Evolutionary conservation across 2,888 invertebrate genomes (phyloP).

Genomic region (Mesoligia furuncula): DNA sequence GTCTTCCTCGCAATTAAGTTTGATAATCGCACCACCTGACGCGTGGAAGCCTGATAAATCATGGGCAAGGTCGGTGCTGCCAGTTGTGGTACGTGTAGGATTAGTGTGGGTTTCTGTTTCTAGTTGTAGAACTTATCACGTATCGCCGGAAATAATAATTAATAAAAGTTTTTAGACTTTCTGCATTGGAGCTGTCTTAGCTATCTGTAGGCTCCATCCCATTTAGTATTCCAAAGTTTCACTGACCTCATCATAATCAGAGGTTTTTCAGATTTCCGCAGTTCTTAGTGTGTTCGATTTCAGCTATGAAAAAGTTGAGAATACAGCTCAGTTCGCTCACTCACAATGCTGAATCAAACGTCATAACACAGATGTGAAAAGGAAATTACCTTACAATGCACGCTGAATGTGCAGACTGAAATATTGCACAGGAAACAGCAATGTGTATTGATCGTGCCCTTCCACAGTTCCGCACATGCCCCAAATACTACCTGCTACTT

Average conservation of each 20-base stretch:
- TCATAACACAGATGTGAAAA: conserved; percentile 39
- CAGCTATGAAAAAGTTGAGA: neutral
- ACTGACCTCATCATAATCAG: neutral
- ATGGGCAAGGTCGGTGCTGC: conserved; percentile 53
- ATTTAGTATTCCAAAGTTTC: neutral
- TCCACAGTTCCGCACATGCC: conserved; percentile 23
- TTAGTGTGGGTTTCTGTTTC: conserved; percentile 11
- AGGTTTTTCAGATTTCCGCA: no score
- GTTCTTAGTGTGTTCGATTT: neutral
- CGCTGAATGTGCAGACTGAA: conserved; percentile 37
- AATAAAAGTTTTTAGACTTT: neutral
- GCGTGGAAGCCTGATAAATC: conserved; percentile 62
- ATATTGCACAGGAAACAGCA: conserved; percentile 57
- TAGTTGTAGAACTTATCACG: conserved; percentile 28
- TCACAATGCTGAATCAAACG: conserved; percentile 9
- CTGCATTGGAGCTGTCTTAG: neutral
- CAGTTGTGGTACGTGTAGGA: conserved; percentile 26
- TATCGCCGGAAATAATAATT: neutral
- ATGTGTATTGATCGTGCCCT: conserved; percentile 62
- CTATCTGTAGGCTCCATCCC: neutral
- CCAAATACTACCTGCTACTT: conserved; percentile 37
- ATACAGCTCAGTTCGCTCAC: conserved; percentile 7
- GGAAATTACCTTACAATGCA: conserved; percentile 51
- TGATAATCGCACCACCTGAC: conserved; percentile 64
- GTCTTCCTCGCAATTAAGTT: conserved; percentile 63